These are phyloP conservation scores for Achatina immaculata DNA, from an alignment of 1,140 invertebrate genomes.

Conservation along the genomic window DNA sequence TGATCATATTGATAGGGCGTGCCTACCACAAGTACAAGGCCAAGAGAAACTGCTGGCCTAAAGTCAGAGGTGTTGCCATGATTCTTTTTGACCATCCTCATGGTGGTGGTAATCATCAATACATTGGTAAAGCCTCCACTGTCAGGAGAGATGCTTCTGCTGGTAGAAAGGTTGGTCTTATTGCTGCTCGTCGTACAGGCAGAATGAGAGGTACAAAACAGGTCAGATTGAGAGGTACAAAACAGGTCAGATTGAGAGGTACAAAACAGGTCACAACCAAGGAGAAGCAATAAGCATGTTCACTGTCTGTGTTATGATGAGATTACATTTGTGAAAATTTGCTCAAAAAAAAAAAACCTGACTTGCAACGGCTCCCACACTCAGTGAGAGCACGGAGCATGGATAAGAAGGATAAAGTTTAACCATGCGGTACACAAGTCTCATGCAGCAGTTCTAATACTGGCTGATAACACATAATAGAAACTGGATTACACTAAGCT, in stretches of 20 bases:
- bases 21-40: constrained; percentile 99
- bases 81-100: constrained; percentile 98
- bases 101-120: constrained; percentile 99
- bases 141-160: constrained; percentile 97
- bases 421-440: no score
- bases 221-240: constrained; percentile 1
- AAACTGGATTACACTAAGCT: no score
- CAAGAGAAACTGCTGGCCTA: constrained; percentile 99
- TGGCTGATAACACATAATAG: no score
- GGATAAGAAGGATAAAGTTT: no score
- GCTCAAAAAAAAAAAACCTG: no score
- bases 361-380: no score
- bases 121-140: constrained; percentile 99
- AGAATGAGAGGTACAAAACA: neutral
- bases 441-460: no score
- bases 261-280: neutral
- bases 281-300: neutral
- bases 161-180: constrained; percentile 86
- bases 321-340: no score
- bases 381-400: no score
- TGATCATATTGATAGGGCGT: constrained; percentile 99
- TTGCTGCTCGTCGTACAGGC: neutral
- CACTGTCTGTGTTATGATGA: no score
- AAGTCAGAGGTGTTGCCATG: constrained; percentile 81
- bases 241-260: neutral